Evolutionary conservation across 2,113 vertebrate genomes (phyloP).

Genomic region (Lamprotornis superbus): DNA sequence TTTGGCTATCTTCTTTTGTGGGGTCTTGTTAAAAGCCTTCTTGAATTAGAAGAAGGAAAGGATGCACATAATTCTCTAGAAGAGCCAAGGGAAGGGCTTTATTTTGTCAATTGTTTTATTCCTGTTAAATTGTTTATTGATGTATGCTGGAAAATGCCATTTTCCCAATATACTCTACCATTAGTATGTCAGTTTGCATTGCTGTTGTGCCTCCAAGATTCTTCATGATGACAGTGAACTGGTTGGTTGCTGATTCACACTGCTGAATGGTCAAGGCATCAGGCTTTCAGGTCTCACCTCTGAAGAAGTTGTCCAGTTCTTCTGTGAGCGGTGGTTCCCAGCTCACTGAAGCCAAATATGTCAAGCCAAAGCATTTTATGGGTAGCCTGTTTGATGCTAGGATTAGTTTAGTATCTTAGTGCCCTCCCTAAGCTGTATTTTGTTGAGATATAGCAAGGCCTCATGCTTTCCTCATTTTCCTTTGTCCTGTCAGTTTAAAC

Average conservation of each 20-base stretch:
- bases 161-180: neutral
- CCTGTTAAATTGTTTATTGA: neutral
- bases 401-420: neutral
- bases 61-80: neutral
- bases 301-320: neutral
- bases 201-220: neutral
- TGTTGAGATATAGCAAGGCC: neutral
- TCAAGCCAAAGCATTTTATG: neutral
- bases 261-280: neutral
- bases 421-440: neutral
- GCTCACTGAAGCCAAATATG: neutral
- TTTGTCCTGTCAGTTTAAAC: neutral
- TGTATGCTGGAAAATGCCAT: neutral
- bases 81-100: neutral
- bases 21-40: neutral
- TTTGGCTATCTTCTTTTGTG: neutral
- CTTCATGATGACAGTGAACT: neutral
- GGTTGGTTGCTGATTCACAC: neutral
- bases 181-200: neutral
- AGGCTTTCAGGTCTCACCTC: neutral
- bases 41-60: neutral
- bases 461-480: neutral
- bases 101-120: neutral
- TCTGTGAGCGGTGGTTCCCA: neutral
- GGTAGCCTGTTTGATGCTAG: neutral